A percentile compares a stretch with the other conserved stretches of the same genome.
Conservation (phyloP, 1,140 invertebrate genomes). For the Lordiphosa mommai region DNA sequence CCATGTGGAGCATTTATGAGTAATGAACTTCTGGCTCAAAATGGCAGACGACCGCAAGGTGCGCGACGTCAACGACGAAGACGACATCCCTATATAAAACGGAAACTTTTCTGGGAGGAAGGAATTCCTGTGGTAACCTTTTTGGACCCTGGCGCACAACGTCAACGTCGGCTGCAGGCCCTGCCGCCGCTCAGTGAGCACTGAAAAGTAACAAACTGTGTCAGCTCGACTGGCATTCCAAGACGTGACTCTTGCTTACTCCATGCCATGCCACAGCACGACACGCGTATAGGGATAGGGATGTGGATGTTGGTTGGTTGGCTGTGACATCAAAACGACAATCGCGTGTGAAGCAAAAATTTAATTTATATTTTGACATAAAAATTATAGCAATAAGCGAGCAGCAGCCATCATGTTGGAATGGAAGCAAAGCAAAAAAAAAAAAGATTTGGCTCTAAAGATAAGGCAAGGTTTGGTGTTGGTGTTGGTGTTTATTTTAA, state of each 20-base stretch:
- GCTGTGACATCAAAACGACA: slow-evolving; percentile 73
- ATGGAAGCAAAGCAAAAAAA: slow-evolving; percentile 1
- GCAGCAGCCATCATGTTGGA: slow-evolving; percentile 2
- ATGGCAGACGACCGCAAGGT: slow-evolving; percentile 71
- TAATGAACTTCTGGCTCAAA: slow-evolving; percentile 73
- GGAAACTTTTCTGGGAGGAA: slow-evolving; percentile 12
- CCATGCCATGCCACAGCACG: too few relatives aligned
- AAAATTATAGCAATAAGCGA: slow-evolving; percentile 75
- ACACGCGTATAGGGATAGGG: not conserved
- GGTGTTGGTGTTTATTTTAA: slow-evolving; percentile 55
- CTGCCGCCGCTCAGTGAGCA: slow-evolving; percentile 11
- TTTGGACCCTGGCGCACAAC: slow-evolving; percentile 33
- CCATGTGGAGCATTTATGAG: slow-evolving; percentile 76
- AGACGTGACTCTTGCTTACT: slow-evolving; percentile 58
- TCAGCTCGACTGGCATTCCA: slow-evolving; percentile 69
- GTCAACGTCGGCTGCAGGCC: slow-evolving; percentile 57
- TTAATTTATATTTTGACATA: slow-evolving; percentile 78
- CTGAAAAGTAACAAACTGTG: slow-evolving; percentile 76
- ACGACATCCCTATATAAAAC: not conserved
- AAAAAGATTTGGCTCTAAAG: slow-evolving; percentile 15
- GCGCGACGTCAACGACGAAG: slow-evolving; percentile 40
- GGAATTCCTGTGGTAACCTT: slow-evolving; percentile 50
- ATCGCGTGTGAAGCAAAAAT: slow-evolving; percentile 76
- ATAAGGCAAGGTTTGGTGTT: slow-evolving; percentile 42
- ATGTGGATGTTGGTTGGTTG: slow-evolving; percentile 18